Conservation (phyloP, 92 coral and sea anemone species). For the Diadumene lineata region DNA sequence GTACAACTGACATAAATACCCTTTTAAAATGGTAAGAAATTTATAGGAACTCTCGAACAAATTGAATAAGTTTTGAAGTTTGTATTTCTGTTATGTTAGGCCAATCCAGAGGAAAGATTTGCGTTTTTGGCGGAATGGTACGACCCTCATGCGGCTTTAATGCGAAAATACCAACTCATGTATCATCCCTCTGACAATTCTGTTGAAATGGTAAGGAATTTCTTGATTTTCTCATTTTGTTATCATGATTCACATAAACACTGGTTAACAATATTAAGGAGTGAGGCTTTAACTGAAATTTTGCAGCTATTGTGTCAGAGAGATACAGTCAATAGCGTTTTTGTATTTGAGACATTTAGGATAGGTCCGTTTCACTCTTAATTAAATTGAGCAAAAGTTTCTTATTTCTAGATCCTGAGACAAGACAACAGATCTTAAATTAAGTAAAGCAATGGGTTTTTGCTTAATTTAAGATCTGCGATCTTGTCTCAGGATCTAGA, state of each 20-base stretch:
- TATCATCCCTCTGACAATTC: conserved; percentile 87
- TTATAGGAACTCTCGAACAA: neutral
- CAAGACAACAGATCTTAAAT: no score
- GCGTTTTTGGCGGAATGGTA: conserved; percentile 98
- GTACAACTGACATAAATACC: neutral
- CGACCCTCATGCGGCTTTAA: conserved; percentile 88
- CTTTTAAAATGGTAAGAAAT: conserved; percentile 51
- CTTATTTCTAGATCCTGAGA: no score
- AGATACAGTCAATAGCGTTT: no score
- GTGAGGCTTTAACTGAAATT: no score
- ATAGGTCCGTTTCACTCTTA: no score
- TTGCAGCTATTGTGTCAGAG: no score
- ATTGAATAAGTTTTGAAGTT: neutral
- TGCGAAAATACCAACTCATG: conserved; percentile 90
- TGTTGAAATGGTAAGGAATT: conserved; percentile 85
- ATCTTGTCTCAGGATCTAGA: no score
- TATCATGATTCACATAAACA: neutral
- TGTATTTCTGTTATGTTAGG: conserved; percentile 35
- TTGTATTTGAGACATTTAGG: no score
- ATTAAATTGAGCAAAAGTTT: no score
- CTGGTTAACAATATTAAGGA: neutral
- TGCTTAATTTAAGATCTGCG: no score
- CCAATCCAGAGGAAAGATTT: conserved; percentile 80
- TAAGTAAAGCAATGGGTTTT: no score
- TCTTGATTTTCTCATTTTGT: neutral